Percentiles rank a stretch among this genome's conserved stretches.
phyloP scores from a whole-genome alignment of 2,797 vertebrate genomes.

The Pelobates cultripes region DNA sequence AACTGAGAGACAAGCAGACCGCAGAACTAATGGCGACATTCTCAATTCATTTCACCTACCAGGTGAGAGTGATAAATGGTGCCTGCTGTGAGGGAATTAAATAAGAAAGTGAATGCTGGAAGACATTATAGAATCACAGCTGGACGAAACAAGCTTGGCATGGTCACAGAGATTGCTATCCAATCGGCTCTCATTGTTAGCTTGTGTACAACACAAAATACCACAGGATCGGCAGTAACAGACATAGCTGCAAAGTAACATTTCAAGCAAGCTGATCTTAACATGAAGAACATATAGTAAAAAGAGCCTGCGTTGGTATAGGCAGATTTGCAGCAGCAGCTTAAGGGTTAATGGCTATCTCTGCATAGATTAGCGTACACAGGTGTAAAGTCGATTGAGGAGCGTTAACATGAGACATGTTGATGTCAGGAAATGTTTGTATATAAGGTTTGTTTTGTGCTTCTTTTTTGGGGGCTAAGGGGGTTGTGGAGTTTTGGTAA shows the following conservation, averaged over 20 bases:
- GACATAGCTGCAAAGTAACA: background rate
- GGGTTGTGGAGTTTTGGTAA: too few species aligned
- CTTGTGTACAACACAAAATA: background rate
- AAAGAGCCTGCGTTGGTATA: too few species aligned
- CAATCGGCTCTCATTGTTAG: conserved; percentile 16
- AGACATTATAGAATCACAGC: conserved; percentile 25
- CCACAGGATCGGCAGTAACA: background rate
- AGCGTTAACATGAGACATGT: too few species aligned
- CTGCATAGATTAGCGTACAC: too few species aligned
- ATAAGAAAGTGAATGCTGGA: conserved; percentile 22
- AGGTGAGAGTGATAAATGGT: conserved; percentile 4
- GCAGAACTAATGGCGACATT: background rate
- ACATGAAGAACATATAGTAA: too few species aligned
- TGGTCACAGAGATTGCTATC: background rate
- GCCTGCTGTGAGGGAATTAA: conserved; percentile 28
- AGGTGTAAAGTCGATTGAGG: too few species aligned
- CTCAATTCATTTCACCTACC: conserved; percentile 28
- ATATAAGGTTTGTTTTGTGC: too few species aligned
- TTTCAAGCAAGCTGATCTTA: background rate
- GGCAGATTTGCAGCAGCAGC: too few species aligned
- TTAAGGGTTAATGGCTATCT: too few species aligned
- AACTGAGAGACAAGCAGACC: background rate
- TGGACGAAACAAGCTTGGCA: background rate
- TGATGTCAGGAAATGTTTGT: too few species aligned
- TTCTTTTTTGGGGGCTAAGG: too few species aligned